These are phyloP conservation scores for Amphipoea oculea DNA, from an alignment of 2,888 invertebrate genomes.

Conservation along the genomic window DNA sequence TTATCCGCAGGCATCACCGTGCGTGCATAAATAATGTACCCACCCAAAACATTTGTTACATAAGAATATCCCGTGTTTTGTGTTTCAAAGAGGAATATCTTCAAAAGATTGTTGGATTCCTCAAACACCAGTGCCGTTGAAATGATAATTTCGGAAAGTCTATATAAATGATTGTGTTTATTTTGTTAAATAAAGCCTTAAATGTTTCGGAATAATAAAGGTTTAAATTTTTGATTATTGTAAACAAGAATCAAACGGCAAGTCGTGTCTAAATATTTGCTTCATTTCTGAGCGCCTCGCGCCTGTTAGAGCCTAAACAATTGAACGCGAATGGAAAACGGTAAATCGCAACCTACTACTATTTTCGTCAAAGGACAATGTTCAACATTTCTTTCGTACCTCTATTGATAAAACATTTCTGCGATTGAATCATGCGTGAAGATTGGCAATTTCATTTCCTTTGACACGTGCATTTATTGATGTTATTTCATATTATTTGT, in stretches of 20 bases:
- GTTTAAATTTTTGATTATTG: conserved; percentile 44
- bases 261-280: conserved; percentile 51
- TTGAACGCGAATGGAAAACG: conserved; percentile 22
- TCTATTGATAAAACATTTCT: conserved; percentile 35
- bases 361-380: conserved; percentile 31
- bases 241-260: conserved; percentile 53
- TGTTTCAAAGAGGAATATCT: neutral
- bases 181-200: conserved; percentile 30
- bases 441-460: conserved; percentile 39
- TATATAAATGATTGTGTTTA: conserved; percentile 31
- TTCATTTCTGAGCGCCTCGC: conserved; percentile 13
- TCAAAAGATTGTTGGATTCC: conserved; percentile 9
- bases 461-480: conserved; percentile 41
- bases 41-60: no score
- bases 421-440: conserved; percentile 35
- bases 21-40: no score
- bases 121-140: conserved; percentile 15
- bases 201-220: conserved; percentile 38
- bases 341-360: conserved; percentile 3
- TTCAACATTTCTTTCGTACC: neutral
- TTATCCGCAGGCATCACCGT: no score
- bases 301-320: conserved; percentile 26
- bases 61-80: no score
- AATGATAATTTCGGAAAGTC: conserved; percentile 41
- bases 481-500: conserved; percentile 23